Percentiles rank a stretch among this genome's conserved stretches.
Evolutionary conservation across 2,888 invertebrate species (phyloP).

Genomic region (Rhamnusium bicolor): DNA sequence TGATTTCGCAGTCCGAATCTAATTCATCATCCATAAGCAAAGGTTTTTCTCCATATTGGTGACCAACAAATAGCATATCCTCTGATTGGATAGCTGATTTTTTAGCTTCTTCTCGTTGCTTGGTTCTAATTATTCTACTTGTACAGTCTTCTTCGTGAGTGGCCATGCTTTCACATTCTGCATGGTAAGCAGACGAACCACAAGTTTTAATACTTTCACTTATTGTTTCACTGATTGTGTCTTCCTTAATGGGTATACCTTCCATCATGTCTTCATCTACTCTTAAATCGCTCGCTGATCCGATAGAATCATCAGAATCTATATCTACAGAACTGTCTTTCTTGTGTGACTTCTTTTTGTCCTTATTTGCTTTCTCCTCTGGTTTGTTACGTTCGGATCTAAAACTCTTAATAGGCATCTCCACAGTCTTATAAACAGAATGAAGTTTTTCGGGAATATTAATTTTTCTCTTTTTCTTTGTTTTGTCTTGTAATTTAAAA

Average conservation of each 20-base stretch:
- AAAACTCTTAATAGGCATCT: conserved; percentile 70
- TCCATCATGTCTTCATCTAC: conserved; percentile 73
- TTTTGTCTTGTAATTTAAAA: conserved; percentile 64
- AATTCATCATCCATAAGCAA: conserved; percentile 84
- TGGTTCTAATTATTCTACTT: conserved; percentile 71
- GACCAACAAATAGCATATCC: conserved; percentile 79
- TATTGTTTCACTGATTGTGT: conserved; percentile 73
- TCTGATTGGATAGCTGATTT: conserved; percentile 67
- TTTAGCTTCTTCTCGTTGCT: conserved; percentile 71
- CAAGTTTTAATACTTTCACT: conserved; percentile 79
- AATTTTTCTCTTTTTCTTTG: conserved; percentile 66
- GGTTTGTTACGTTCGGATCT: conserved; percentile 70
- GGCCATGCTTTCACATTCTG: conserved; percentile 81
- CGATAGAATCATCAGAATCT: conserved; percentile 79
- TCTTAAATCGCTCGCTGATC: conserved; percentile 81
- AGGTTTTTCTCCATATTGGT: conserved; percentile 84
- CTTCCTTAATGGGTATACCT: conserved; percentile 69
- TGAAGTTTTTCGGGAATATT: conserved; percentile 75
- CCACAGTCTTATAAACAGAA: conserved; percentile 73
- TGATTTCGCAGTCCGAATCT: conserved; percentile 75
- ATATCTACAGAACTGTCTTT: conserved; percentile 65
- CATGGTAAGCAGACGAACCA: conserved; percentile 81
- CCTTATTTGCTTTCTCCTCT: conserved; percentile 59
- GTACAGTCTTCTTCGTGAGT: conserved; percentile 76
- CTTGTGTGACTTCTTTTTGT: conserved; percentile 56